Conservation (phyloP, 2,113 vertebrate genomes). For the Pyxicephalus adspersus region DNA sequence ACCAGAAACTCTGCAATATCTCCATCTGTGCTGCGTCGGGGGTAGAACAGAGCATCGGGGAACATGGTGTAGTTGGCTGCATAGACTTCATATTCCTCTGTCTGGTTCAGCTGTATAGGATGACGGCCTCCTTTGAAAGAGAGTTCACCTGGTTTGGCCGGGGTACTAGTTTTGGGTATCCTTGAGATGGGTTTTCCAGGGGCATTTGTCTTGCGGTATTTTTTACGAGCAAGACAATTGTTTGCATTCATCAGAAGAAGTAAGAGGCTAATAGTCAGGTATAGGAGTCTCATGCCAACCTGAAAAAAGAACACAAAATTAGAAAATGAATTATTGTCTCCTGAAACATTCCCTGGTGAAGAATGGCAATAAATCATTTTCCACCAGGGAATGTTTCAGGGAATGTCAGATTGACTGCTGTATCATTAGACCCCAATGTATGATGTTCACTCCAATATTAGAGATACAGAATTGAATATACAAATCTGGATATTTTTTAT, state of each 20-base stretch:
- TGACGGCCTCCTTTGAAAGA: not conserved
- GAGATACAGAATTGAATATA: too few relatives aligned
- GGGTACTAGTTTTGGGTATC: not conserved
- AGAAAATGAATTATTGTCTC: not conserved
- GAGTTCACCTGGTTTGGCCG: not conserved
- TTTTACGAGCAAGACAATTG: conserved; percentile 18
- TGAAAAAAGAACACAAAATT: conserved; percentile 37
- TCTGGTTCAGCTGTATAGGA: conserved; percentile 42
- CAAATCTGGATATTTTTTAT: not conserved
- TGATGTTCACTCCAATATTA: too few relatives aligned
- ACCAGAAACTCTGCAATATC: conserved; percentile 57
- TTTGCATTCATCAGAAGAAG: conserved; percentile 51
- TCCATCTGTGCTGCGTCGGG: conserved; percentile 22
- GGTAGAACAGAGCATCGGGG: conserved; percentile 62
- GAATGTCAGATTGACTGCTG: too few relatives aligned
- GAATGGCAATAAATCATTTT: too few relatives aligned
- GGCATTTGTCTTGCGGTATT: conserved; percentile 32
- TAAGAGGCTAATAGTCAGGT: conserved; percentile 41
- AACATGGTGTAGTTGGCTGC: conserved; percentile 63
- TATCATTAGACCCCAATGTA: too few relatives aligned
- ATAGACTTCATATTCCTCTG: conserved; percentile 61
- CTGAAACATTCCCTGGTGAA: too few relatives aligned
- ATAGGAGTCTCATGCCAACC: conserved; percentile 59
- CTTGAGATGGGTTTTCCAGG: not conserved
- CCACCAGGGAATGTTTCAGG: too few relatives aligned